A percentile compares a stretch with the other conserved stretches of the same genome.
These are phyloP conservation scores for Paramisgurnus dabryanus DNA, from an alignment of 2,113 vertebrate genomes.

Conservation along the genomic window DNA sequence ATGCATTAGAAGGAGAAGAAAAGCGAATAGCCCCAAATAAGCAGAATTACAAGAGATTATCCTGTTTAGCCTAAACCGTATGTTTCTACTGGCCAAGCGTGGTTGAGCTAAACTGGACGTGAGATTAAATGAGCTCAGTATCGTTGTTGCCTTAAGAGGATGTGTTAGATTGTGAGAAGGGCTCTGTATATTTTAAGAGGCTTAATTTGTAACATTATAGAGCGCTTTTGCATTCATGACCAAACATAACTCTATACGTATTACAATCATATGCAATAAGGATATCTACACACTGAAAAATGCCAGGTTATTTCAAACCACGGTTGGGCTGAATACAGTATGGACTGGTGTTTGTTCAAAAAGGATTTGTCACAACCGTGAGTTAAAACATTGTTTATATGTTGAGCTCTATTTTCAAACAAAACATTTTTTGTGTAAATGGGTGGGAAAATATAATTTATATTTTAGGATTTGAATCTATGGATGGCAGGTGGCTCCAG, in stretches of 20 bases:
- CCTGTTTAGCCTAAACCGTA: conserved; percentile 20
- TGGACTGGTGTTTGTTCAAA: background rate
- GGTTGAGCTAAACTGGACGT: conserved; percentile 13
- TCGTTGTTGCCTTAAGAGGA: conserved; percentile 13
- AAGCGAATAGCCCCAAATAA: background rate
- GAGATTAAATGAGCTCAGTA: conserved; percentile 30
- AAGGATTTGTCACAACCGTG: no score
- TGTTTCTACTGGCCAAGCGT: background rate
- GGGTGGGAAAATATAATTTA: no score
- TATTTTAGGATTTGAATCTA: no score
- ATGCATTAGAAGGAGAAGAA: background rate
- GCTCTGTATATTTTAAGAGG: conserved; percentile 13
- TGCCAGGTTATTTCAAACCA: no score
- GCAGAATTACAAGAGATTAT: conserved; percentile 19
- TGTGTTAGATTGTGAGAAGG: background rate
- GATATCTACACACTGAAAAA: background rate
- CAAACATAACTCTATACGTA: background rate
- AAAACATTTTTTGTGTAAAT: no score
- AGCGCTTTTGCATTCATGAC: background rate
- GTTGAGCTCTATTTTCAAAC: no score
- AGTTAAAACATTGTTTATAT: no score
- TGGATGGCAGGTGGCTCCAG: no score
- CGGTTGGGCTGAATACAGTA: background rate
- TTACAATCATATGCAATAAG: background rate
- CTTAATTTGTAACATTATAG: background rate